Percentiles rank a stretch among this genome's conserved stretches.
Evolutionary conservation across 2,888 invertebrate genomes (phyloP).

Genomic region (Tuta absoluta): DNA sequence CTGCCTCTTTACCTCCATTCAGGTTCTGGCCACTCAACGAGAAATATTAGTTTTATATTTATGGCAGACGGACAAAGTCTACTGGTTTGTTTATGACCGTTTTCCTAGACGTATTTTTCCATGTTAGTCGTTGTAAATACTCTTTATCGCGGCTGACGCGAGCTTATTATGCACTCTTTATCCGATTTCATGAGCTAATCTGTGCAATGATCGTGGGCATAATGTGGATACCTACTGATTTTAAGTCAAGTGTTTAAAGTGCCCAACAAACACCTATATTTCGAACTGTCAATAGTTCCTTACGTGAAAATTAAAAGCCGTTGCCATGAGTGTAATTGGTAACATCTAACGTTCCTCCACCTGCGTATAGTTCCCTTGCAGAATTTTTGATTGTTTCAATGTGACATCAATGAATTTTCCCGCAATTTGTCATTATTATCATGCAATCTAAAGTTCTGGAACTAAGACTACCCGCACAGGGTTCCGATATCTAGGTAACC

Average conservation of each 20-base stretch:
- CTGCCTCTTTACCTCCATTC: conserved; percentile 30
- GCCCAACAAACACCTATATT: background rate
- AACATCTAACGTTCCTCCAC: too few species aligned
- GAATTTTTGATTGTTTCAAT: too few species aligned
- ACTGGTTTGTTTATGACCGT: conserved; percentile 3
- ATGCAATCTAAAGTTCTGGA: too few species aligned
- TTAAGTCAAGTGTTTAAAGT: background rate
- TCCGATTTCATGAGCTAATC: conserved; percentile 64
- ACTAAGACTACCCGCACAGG: too few species aligned
- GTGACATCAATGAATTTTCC: too few species aligned
- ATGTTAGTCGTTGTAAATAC: conserved; percentile 49
- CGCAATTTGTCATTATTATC: too few species aligned
- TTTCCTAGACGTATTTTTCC: conserved; percentile 13
- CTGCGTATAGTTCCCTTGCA: too few species aligned
- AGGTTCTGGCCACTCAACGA: conserved; percentile 25
- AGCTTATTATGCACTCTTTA: conserved; percentile 59
- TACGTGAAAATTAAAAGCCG: too few species aligned
- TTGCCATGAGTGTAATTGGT: too few species aligned
- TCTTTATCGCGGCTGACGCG: conserved; percentile 51
- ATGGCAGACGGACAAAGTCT: conserved; percentile 12
- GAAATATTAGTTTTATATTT: conserved; percentile 20
- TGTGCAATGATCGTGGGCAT: conserved; percentile 37
- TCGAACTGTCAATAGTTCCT: too few species aligned
- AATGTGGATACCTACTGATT: conserved; percentile 36
- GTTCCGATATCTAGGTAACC: too few species aligned